Percentiles rank a stretch among this genome's conserved stretches.
Conservation (phyloP, 2,888 invertebrate species). For the Nasonia oneida region DNA sequence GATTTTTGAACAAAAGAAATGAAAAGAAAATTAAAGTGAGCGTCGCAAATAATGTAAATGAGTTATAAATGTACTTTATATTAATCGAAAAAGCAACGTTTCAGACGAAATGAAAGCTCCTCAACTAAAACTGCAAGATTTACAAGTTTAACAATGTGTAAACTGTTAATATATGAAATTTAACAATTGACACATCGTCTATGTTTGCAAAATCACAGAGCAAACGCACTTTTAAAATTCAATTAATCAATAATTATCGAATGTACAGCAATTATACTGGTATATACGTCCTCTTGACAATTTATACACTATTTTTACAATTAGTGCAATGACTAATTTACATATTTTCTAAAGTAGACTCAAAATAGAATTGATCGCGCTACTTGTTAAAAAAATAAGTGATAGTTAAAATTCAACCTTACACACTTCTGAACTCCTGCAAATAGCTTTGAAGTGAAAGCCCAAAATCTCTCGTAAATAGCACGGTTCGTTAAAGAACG, state of each 20-base stretch:
- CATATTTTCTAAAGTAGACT: neutral
- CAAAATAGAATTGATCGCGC: neutral
- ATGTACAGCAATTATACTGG: neutral
- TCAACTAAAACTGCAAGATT: neutral
- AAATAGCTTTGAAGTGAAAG: neutral
- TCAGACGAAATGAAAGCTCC: neutral
- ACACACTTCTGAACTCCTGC: neutral
- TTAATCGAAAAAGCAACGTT: conserved; percentile 10
- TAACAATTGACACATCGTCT: conserved; percentile 17
- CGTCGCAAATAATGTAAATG: conserved; percentile 2
- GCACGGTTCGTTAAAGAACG: neutral
- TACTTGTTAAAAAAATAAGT: neutral
- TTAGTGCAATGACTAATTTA: neutral
- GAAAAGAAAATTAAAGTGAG: neutral
- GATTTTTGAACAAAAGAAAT: neutral
- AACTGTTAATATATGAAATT: conserved; percentile 30
- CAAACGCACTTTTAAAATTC: conserved; percentile 7
- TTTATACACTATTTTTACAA: neutral
- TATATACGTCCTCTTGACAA: neutral
- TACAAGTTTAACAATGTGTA: conserved; percentile 22
- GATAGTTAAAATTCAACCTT: too few relatives aligned
- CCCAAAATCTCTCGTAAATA: neutral
- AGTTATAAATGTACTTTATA: neutral
- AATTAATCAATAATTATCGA: conserved; percentile 17
- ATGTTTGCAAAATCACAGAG: conserved; percentile 46